Base-by-base conservation (phyloP, 2,888 invertebrate genomes). In the Erannis defoliaria region DNA sequence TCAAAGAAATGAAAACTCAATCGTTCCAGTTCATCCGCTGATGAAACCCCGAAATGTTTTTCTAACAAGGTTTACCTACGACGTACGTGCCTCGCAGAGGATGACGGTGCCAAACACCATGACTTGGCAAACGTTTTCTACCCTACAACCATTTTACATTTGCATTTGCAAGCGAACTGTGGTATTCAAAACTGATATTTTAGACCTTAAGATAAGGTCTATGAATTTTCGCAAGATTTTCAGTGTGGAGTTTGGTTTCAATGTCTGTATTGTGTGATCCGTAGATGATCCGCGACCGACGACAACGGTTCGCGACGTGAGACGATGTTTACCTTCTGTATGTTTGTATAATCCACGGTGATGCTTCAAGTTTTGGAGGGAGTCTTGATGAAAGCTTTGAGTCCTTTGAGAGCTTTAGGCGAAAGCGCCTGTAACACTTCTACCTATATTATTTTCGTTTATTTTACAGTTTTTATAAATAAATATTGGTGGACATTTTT, bases 31-130 rank as follows among this genome's bases (percentile, higher is more conserved):
- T 21, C 43, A 33, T 9, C 31, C 26, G 50, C 50, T 51, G 51
- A 58, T 16, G 23, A 42, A 45, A 37, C 51, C 43, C 14, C 51
- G 12, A 43, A 29, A 45, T 51, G 42, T 55, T 60, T 59, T 57
- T 40, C 51, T 38, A 23, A 31, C 48, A 42, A 54, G 35, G 31
- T 49, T 56, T 54, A 53, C 62, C 56, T 62, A 51, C 40, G n/a
- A n/a, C 42, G 62, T 56, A 60, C 62, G 60, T 64, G 62, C 62
- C 56, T 59, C 46, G 9, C 45, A n/a, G 48, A 56, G 43, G 60
- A 53, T 43, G 42, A 43, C 57, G 31, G n/a, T n/a, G 49, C 59
- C 64, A 62, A 62, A 65, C 67, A 67, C 45, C 67, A 38, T 72
- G 71, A 72, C 67, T 72, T 49, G 31, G 53, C 66, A 55, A 51